phyloP scores from a whole-genome alignment of 2,888 invertebrate genomes.

The Synergus japonicus region DNA sequence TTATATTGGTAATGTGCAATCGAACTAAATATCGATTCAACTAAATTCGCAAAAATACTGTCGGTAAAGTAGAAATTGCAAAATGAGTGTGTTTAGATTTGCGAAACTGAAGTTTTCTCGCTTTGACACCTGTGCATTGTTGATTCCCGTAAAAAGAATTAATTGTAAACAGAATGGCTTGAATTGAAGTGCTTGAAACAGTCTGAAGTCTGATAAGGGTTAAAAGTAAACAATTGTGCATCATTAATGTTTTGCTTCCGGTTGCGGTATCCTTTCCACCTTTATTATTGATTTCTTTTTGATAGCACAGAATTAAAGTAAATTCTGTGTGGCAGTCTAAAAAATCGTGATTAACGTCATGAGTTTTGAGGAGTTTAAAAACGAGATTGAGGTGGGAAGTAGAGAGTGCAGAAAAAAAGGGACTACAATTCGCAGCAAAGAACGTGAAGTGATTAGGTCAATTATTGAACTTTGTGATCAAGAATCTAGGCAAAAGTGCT shows the following conservation, averaged over 20 bases:
- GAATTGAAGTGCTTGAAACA: no score
- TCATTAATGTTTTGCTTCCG: background rate
- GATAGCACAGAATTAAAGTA: background rate
- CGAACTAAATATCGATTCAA: no score
- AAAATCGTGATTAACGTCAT: conserved; percentile 14
- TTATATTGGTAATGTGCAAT: no score
- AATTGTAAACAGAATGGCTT: background rate
- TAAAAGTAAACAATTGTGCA: background rate
- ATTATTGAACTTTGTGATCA: conserved; percentile 51
- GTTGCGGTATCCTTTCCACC: background rate
- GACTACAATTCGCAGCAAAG: conserved; percentile 48
- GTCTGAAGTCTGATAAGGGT: no score
- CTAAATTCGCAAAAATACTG: background rate
- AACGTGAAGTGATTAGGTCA: conserved; percentile 49
- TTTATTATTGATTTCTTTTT: background rate
- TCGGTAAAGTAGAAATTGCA: background rate
- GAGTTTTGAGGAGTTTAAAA: conserved; percentile 50
- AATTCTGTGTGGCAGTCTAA: background rate
- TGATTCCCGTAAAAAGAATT: background rate
- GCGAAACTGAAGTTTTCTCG: background rate
- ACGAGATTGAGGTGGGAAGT: conserved; percentile 45
- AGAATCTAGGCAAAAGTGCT: conserved; percentile 49
- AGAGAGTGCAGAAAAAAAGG: conserved; percentile 49
- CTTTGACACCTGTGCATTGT: background rate
- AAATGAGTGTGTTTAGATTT: background rate